Evolutionary conservation across 2,888 invertebrate genomes (phyloP).

Genomic region (Bugula neritina): DNA sequence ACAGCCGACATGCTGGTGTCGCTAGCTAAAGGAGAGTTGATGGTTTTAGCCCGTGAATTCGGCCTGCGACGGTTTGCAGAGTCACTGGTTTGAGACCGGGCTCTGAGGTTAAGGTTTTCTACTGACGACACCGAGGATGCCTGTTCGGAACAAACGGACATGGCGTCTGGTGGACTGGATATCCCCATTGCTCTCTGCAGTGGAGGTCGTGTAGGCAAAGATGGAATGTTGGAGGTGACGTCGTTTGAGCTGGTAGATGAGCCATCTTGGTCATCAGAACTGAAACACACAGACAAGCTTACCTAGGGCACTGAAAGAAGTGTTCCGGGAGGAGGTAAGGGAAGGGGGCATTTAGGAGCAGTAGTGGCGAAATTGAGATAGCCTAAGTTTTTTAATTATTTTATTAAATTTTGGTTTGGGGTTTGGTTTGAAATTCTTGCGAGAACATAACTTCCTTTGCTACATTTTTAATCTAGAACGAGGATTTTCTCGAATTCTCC

Average conservation of each 20-base stretch:
- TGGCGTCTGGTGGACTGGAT: neutral
- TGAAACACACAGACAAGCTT: neutral
- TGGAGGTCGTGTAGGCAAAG: neutral
- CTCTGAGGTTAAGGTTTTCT: neutral
- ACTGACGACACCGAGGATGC: neutral
- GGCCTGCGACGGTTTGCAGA: neutral
- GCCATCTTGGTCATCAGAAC: neutral
- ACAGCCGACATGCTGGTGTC: neutral
- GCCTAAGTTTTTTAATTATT: no score
- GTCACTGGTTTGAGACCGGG: neutral
- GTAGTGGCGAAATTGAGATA: no score
- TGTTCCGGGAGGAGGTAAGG: no score
- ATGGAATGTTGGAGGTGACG: neutral
- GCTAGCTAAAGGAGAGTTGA: neutral
- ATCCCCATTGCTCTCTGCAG: neutral
- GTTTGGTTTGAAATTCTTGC: no score
- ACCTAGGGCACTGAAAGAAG: no score
- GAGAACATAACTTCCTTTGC: no score
- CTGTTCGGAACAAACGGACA: constrained; percentile 20
- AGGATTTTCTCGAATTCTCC: no score
- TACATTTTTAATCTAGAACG: no score
- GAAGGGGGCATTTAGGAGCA: no score
- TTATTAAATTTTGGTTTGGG: no score
- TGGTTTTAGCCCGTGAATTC: neutral
- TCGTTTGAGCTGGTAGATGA: neutral